Percentiles rank a stretch among this genome's conserved stretches.
Evolutionary conservation across 2,113 vertebrate genomes (phyloP).

Genomic region (Poicephalus meyeri): DNA sequence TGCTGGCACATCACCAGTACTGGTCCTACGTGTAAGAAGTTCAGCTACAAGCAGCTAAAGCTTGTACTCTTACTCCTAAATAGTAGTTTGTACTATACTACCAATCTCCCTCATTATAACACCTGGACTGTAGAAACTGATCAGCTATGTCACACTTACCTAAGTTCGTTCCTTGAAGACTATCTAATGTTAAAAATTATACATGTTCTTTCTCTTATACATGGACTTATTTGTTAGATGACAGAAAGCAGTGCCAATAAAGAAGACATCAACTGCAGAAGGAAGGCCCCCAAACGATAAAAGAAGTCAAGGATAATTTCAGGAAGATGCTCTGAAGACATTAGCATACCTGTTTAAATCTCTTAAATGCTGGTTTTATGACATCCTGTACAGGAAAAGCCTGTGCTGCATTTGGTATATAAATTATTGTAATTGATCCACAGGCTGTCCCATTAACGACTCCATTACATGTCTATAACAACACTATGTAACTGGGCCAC

Average conservation of each 20-base stretch:
- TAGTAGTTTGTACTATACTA: background rate
- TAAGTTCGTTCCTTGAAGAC: background rate
- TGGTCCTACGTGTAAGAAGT: background rate
- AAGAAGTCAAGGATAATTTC: background rate
- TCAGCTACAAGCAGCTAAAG: background rate
- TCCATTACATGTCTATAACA: background rate
- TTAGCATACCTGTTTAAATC: background rate
- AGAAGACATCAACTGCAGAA: background rate
- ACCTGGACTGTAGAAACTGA: background rate
- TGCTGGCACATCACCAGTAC: background rate
- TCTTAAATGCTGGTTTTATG: background rate
- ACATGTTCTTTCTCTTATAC: background rate
- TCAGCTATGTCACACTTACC: background rate
- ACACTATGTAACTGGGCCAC: background rate
- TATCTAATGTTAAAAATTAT: background rate
- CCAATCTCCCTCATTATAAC: background rate
- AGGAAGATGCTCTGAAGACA: background rate
- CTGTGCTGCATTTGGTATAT: background rate
- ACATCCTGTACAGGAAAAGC: conserved; percentile 19
- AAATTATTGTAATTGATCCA: background rate
- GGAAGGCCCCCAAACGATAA: background rate
- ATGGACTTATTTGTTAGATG: background rate
- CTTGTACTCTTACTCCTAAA: background rate
- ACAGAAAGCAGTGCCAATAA: background rate
- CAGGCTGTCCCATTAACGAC: background rate